Base-by-base conservation (phyloP, 2,888 invertebrate genomes). In the Xestia ashworthii region DNA sequence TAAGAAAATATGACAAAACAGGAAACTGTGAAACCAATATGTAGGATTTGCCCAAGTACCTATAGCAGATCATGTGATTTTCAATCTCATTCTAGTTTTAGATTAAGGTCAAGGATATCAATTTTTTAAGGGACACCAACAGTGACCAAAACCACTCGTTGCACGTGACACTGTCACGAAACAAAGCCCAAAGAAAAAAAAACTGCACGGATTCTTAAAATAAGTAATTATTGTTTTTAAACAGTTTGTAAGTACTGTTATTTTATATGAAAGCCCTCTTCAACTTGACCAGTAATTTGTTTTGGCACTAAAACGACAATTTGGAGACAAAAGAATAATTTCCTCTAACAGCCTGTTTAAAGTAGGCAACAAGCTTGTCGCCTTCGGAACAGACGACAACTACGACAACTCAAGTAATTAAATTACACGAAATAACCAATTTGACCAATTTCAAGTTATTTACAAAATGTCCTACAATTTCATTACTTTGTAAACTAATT, bases 391-490 rank as follows among this genome's bases (percentile, higher is more conserved):
- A 55, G 32, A 11, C 32, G n/a, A 6, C n/a, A 66, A 82, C 6
- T 55, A 16, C 32, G n/a, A 6, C n/a, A 66, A 82, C 6, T 55
- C 12, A 55, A 44, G 41, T 68, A 50, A 64, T 44, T 25, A 38
- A 60, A 38, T 64, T 68, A 83, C 5, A 25, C 11, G 11, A 62
- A 80, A 46, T 71, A 55, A 58, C 0, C 12, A 74, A 44, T 76
- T 66, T 50, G 14, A 41, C 25, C 19, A 44, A 78, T 48, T 65
- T 50, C 9, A 55, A 64, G 14, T 38, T 19, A 50, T 55, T 32
- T 55, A 44, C 38, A 66, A 71, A 79, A 78, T 69, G 5, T 70
- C 22, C 25, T 11, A 48, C 38, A 50, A 71, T 79, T 62, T 55
- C 38, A 55, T 64, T 67, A 53, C 46, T 60, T 69, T 65, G 38